Percentiles rank a stretch among this genome's conserved stretches.
Evolutionary conservation across 2,797 vertebrate species (phyloP).

Genomic region (Hydrolagus colliei): DNA sequence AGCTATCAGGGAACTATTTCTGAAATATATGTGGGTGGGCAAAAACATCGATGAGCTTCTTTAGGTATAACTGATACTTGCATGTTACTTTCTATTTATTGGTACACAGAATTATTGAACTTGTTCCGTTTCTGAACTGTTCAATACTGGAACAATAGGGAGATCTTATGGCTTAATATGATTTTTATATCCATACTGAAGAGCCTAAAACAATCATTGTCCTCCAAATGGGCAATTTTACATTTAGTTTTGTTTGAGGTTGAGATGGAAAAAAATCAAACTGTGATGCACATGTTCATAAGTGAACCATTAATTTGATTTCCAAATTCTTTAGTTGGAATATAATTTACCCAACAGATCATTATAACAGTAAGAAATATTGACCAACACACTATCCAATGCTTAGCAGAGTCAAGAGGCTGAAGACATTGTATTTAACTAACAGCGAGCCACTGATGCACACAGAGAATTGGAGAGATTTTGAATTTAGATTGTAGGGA

Average conservation of each 20-base stretch:
- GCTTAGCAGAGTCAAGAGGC: conserved; percentile 1
- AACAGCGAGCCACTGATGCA: conserved; percentile 11
- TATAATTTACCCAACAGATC: too few species aligned
- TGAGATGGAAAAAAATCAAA: too few species aligned
- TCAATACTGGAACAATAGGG: neutral
- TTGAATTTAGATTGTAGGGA: too few species aligned
- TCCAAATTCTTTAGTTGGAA: neutral
- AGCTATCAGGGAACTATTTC: neutral
- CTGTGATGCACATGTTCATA: neutral
- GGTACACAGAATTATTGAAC: neutral
- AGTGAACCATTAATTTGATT: neutral
- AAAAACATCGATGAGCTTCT: neutral
- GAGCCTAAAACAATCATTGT: neutral
- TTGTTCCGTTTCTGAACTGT: neutral
- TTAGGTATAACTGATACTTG: neutral
- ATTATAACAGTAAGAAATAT: neutral
- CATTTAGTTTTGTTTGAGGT: neutral
- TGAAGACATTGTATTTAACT: conserved; percentile 7
- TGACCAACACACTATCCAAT: neutral
- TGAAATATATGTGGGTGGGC: neutral
- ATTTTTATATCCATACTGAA: neutral
- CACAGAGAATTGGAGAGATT: neutral
- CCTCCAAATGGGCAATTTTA: neutral
- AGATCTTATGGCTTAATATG: neutral
- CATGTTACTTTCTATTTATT: neutral